Evolutionary conservation across 1,140 invertebrate species (phyloP).

Genomic region (Ylistrum balloti): DNA sequence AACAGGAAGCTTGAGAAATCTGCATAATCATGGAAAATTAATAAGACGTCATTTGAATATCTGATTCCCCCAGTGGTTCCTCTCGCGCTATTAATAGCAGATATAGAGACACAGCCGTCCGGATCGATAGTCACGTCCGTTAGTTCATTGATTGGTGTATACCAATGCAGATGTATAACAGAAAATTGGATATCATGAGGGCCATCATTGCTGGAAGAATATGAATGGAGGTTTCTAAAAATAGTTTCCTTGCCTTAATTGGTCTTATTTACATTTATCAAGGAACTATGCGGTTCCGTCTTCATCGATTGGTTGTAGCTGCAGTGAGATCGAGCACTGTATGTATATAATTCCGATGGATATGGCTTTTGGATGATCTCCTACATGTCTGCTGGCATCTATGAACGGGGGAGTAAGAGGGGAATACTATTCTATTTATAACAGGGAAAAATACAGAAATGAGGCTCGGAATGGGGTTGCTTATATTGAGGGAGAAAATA

Average conservation of each 20-base stretch:
- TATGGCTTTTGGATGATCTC: neutral
- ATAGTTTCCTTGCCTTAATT: neutral
- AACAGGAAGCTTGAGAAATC: neutral
- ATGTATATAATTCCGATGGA: neutral
- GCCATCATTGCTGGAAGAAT: constrained; percentile 23
- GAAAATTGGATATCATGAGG: constrained; percentile 38
- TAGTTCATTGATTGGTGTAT: constrained; percentile 32
- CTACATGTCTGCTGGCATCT: neutral
- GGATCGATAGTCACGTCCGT: constrained; percentile 37
- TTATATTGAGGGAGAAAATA: too few relatives aligned
- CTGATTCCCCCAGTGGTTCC: neutral
- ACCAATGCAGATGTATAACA: constrained; percentile 27
- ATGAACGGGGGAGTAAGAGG: neutral
- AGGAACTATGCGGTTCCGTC: neutral
- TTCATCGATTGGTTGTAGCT: neutral
- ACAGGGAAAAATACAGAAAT: too few relatives aligned
- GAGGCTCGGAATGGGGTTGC: too few relatives aligned
- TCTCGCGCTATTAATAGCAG: neutral
- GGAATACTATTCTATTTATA: neutral
- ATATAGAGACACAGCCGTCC: neutral
- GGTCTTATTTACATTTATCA: constrained; percentile 35
- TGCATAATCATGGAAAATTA: neutral
- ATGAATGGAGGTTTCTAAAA: neutral
- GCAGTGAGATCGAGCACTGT: neutral
- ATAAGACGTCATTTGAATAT: neutral